Base-by-base conservation (phyloP, 2,888 invertebrate species). In the Tanypteryx hageni region DNA sequence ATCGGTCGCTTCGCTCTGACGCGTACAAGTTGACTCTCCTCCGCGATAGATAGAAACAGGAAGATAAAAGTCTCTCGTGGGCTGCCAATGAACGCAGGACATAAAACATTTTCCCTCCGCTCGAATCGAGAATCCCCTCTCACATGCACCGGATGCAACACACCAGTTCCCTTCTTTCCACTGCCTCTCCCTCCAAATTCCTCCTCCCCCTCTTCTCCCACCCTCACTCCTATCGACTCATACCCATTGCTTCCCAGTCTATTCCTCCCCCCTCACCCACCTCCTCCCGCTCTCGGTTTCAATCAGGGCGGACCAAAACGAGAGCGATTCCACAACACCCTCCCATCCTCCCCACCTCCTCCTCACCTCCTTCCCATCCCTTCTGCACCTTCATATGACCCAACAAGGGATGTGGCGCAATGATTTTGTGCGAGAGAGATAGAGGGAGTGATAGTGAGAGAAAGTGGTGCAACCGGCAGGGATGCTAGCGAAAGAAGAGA, bases 381-480 rank as follows among this genome's bases (percentile, higher is more conserved):
- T 44, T 5, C 44, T 76, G 76, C 27, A 76, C 76, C 76, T 22
- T 76, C 76, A 27, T 76, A 76, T 76, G 76, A 76, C 76, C 76
- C 27, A 76, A 76, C 27, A 76, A 27, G 76, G 76, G 76, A 76
- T 76, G 27, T 76, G 76, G 76, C 76, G 76, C 27, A 76, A 76
- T 76, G 76, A 76, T 22, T 22, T 18, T 22, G 27, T 76, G 76
- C 22, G 22, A 27, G 76, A 27, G 76, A 76, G 27, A 76, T n/a
- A 5, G 44, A 5, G 44, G 11, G 76, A 76, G 22, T 22, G 44
- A 76, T 8, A 27, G 11, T 13, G 8, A n/a, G 16, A 64, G 68
- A 68, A 18, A 68, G n/a, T 68, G 22, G 22, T 22, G 68, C n/a
- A 68, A 11, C 18, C 68, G 18, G 68, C 76, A 76, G 22, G 22